A percentile compares a stretch with the other conserved stretches of the same genome.
phyloP scores from a whole-genome alignment of 2,113 vertebrate species.

The Pterocles gutturalis region DNA sequence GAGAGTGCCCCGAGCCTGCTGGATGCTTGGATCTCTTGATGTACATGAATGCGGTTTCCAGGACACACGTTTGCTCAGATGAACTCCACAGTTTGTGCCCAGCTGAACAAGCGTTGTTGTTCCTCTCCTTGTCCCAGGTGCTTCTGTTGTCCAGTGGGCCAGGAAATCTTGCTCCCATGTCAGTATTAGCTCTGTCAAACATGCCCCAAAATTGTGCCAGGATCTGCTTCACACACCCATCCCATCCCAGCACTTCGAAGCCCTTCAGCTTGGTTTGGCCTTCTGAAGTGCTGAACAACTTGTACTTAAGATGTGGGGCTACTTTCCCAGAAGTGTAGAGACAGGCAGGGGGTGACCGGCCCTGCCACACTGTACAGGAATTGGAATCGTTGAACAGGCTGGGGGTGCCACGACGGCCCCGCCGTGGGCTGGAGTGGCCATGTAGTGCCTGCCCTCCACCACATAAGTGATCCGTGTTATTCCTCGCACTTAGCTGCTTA shows the following conservation, averaged over 20 bases:
- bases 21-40: background rate
- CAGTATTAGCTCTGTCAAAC: background rate
- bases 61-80: background rate
- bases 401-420: fast-evolving
- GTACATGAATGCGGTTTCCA: background rate
- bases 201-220: background rate
- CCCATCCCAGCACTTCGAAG: background rate
- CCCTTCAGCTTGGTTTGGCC: background rate
- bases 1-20: background rate
- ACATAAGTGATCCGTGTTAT: fast-evolving
- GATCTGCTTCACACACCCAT: background rate
- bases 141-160: background rate
- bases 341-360: background rate
- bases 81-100: background rate
- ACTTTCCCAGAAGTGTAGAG: background rate
- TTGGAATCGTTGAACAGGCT: background rate
- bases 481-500: background rate
- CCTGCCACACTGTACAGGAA: background rate
- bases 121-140: background rate
- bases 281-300: background rate
- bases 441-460: background rate
- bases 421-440: background rate
- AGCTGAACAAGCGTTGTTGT: background rate
- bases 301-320: background rate
- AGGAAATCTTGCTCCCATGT: background rate